Evolutionary conservation across 2,797 vertebrate genomes (phyloP).

Genomic region (Melanogrammus aeglefinus): DNA sequence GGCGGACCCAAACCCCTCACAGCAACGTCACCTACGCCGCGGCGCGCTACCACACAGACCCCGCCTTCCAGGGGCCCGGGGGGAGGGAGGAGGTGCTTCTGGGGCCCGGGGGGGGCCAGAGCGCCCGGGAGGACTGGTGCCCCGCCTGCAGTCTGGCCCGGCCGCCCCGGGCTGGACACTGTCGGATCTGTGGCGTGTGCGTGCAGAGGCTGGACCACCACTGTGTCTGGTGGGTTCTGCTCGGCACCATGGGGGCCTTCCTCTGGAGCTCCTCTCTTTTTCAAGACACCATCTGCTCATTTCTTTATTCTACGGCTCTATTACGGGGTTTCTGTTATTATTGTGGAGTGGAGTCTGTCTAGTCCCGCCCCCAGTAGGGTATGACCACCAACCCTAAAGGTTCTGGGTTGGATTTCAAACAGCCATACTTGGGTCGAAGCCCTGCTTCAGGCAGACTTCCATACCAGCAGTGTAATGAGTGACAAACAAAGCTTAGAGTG

Average conservation of each 20-base stretch:
- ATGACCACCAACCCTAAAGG: neutral
- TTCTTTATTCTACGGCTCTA: constrained; percentile 7
- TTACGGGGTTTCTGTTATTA: too few species aligned
- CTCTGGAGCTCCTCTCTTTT: neutral
- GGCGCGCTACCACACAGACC: constrained; percentile 50
- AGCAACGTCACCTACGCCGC: constrained; percentile 70
- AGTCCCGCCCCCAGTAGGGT: neutral
- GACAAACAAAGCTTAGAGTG: neutral
- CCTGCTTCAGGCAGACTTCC: neutral
- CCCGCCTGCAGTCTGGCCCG: constrained; percentile 76
- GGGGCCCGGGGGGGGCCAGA: constrained; percentile 38
- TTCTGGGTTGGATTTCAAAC: neutral
- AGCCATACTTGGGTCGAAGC: neutral
- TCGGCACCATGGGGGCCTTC: neutral
- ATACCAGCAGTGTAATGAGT: neutral
- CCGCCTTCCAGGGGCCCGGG: constrained; percentile 42
- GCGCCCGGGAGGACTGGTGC: constrained; percentile 75
- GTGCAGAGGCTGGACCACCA: constrained; percentile 93
- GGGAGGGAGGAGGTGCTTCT: constrained; percentile 41
- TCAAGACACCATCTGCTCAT: constrained; percentile 4
- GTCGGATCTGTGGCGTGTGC: constrained; percentile 89
- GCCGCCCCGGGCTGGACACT: constrained; percentile 89
- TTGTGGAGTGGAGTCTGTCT: too few species aligned
- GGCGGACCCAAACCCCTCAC: constrained; percentile 47
- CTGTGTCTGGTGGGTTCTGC: constrained; percentile 90